Conservation (phyloP, 2,797 vertebrate genomes). For the Strix occidentalis region DNA sequence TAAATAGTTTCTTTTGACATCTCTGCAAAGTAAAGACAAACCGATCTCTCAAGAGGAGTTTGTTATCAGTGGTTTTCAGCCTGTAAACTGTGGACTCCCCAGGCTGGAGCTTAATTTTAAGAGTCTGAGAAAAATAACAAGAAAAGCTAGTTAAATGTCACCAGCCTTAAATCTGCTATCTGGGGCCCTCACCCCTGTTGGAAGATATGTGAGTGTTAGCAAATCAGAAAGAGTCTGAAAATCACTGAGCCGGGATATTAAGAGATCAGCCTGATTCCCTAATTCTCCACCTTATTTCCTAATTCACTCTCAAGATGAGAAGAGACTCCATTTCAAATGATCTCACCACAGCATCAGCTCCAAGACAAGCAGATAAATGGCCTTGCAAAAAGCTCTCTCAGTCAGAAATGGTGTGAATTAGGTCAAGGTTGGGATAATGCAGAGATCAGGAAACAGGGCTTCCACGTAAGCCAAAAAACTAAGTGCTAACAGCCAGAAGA, state of each 20-base stretch:
- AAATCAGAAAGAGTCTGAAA: background rate
- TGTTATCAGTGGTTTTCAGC: background rate
- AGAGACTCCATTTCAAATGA: background rate
- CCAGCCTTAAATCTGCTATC: background rate
- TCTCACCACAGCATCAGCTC: background rate
- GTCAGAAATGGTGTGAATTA: background rate
- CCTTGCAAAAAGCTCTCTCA: background rate
- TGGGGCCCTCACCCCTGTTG: background rate
- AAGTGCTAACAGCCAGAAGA: background rate
- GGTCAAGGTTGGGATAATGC: background rate
- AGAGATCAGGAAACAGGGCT: background rate
- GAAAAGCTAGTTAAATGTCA: background rate
- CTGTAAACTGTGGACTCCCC: background rate
- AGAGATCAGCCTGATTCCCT: background rate
- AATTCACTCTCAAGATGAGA: background rate
- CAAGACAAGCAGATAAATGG: background rate
- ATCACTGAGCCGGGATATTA: background rate
- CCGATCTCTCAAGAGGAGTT: background rate
- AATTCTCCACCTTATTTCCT: background rate
- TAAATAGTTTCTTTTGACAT: background rate
- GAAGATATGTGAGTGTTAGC: rapidly evolving
- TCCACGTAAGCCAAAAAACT: background rate
- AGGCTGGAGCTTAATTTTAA: background rate
- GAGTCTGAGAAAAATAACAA: background rate
- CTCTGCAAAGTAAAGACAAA: background rate